phyloP scores from a whole-genome alignment of 2,113 vertebrate genomes.

The Chaetorhynchus papuensis region DNA sequence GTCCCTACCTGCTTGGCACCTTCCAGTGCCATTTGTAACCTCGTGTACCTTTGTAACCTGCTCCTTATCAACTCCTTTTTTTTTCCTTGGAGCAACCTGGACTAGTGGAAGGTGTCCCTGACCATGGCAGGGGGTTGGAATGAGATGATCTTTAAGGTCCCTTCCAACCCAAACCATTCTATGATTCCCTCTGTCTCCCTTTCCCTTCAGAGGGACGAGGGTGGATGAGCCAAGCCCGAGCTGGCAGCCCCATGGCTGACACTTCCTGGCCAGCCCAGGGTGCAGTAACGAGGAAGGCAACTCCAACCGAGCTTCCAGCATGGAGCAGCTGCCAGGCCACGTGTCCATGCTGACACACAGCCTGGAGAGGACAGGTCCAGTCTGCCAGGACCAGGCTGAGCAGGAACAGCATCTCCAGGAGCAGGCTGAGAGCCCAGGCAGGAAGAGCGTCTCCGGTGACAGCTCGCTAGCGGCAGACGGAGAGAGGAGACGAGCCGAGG shows the following conservation, averaged over 20 bases:
- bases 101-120: not conserved
- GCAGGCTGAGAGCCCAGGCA: conserved; percentile 35
- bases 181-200: not conserved
- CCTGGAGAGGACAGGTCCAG: not conserved
- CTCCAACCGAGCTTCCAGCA: not conserved
- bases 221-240: not conserved
- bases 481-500: not conserved
- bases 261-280: not conserved
- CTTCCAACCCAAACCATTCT: not conserved
- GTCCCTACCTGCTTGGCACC: not conserved
- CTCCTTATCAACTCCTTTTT: not conserved
- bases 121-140: not conserved
- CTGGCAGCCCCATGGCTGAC: not conserved
- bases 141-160: not conserved
- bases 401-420: conserved; percentile 31
- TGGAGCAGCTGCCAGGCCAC: conserved; percentile 11
- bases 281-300: not conserved
- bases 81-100: not conserved
- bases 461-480: not conserved
- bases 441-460: not conserved
- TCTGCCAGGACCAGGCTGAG: not conserved
- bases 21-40: not conserved
- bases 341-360: not conserved
- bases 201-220: not conserved
- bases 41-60: not conserved